Percentiles rank a stretch among this genome's conserved stretches.
Conservation (phyloP, 2,888 invertebrate genomes). For the Cephus pulcher region DNA sequence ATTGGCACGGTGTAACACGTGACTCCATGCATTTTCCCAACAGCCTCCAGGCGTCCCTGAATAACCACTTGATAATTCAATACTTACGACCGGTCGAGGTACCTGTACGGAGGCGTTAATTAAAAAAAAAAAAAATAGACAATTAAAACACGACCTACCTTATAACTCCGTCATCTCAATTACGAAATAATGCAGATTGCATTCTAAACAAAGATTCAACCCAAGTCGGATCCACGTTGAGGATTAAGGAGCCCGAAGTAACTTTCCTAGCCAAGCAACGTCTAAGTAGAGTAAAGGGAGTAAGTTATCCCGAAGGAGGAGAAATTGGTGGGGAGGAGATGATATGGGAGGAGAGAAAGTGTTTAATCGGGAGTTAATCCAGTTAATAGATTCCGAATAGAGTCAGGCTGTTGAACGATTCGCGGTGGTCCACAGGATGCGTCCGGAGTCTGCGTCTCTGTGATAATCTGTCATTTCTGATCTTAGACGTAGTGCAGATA, state of each 20-base stretch:
- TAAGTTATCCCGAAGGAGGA: constrained; percentile 10
- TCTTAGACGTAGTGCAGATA: too few species aligned
- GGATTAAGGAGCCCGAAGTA: constrained; percentile 19
- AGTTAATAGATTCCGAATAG: constrained; percentile 59
- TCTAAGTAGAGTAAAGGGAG: constrained; percentile 24
- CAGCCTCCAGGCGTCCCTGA: neutral
- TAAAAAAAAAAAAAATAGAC: neutral
- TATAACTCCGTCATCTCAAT: neutral
- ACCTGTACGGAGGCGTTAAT: neutral
- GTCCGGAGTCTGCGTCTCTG: too few species aligned
- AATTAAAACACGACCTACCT: neutral
- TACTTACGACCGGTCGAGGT: neutral
- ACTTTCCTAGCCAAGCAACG: constrained; percentile 38
- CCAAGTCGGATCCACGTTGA: neutral
- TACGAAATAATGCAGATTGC: neutral
- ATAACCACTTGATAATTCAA: too few species aligned
- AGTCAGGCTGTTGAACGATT: constrained; percentile 35
- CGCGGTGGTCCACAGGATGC: too few species aligned
- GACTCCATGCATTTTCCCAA: neutral
- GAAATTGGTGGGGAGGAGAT: constrained; percentile 7
- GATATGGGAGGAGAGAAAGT: constrained; percentile 20
- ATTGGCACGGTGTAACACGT: neutral
- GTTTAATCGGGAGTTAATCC: constrained; percentile 58
- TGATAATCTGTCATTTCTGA: too few species aligned
- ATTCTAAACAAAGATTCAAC: neutral